Conservation (phyloP, 2,113 vertebrate genomes). For the Macquaria australasica region DNA sequence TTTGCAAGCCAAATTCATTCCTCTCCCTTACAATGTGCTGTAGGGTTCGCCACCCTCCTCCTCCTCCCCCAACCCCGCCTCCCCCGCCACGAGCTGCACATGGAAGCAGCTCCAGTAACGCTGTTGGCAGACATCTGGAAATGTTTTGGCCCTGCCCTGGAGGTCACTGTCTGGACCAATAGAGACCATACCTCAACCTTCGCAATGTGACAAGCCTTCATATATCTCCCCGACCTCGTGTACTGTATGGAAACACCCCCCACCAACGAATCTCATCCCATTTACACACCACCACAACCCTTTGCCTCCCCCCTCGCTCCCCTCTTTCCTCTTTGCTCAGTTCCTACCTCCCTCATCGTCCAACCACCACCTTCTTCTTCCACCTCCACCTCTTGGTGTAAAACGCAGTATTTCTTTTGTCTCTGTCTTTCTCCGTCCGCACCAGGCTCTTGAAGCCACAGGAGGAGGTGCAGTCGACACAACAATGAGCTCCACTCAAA, state of each 20-base stretch:
- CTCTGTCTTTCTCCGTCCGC: not conserved
- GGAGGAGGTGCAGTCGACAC: not conserved
- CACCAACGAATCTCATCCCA: not conserved
- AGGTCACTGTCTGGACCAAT: constrained; percentile 82
- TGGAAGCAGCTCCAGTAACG: constrained; percentile 60
- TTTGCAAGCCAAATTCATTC: constrained; percentile 64
- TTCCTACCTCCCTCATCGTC: constrained; percentile 13
- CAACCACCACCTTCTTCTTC: not conserved
- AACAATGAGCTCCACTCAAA: not conserved
- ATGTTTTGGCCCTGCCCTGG: constrained; percentile 70
- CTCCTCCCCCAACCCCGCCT: not conserved
- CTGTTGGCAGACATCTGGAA: constrained; percentile 82
- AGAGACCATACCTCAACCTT: constrained; percentile 69
- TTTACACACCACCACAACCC: constrained; percentile 5
- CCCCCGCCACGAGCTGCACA: constrained; percentile 19
- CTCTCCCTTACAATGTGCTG: constrained; percentile 53
- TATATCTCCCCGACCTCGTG: constrained; percentile 70
- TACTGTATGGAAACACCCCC: constrained; percentile 52
- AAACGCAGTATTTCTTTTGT: constrained; percentile 17
- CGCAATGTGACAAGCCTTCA: constrained; percentile 76
- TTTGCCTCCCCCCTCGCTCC: not conserved
- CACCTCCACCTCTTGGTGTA: not conserved
- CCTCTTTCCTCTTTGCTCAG: constrained; percentile 6
- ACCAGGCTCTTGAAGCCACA: not conserved
- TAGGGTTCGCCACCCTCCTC: not conserved